Percentiles rank a stretch among this genome's conserved stretches.
Conservation (phyloP, 1,140 invertebrate genomes). For the Tachypleus tridentatus region DNA sequence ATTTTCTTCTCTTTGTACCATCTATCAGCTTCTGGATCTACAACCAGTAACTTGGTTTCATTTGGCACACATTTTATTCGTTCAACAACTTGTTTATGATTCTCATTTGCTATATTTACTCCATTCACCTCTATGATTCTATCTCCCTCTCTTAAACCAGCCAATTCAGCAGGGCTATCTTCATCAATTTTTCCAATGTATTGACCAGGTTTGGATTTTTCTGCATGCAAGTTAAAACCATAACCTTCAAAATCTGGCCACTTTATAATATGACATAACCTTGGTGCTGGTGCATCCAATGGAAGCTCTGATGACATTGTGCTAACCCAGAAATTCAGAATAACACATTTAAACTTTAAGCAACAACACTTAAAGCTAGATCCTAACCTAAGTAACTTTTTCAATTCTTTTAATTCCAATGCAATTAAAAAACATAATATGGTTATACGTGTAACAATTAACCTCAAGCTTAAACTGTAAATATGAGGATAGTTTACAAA, state of each 20-base stretch:
- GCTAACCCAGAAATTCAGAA: no score
- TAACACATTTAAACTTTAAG: no score
- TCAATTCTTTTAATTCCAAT: no score
- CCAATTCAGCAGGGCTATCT: conserved; percentile 76
- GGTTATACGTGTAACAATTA: no score
- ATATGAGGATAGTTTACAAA: no score
- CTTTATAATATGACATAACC: conserved; percentile 78
- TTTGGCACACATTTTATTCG: conserved; percentile 79
- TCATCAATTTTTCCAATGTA: conserved; percentile 96
- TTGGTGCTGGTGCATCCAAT: conserved; percentile 28
- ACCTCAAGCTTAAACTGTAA: no score
- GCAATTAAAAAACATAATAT: no score
- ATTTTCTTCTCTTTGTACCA: conserved; percentile 55
- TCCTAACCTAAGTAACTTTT: no score
- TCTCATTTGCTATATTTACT: conserved; percentile 79
- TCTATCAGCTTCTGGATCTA: conserved; percentile 63
- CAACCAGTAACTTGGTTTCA: conserved; percentile 78
- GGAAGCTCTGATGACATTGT: conserved; percentile 16
- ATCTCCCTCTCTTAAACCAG: conserved; percentile 82
- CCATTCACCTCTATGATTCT: conserved; percentile 90
- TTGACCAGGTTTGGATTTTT: conserved; percentile 86
- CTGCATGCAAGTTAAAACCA: conserved; percentile 97
- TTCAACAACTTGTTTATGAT: conserved; percentile 75
- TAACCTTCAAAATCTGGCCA: conserved; percentile 92
- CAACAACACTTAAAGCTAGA: no score